Conservation (phyloP, 1,140 invertebrate species). For the Tigriopus japonicus region DNA sequence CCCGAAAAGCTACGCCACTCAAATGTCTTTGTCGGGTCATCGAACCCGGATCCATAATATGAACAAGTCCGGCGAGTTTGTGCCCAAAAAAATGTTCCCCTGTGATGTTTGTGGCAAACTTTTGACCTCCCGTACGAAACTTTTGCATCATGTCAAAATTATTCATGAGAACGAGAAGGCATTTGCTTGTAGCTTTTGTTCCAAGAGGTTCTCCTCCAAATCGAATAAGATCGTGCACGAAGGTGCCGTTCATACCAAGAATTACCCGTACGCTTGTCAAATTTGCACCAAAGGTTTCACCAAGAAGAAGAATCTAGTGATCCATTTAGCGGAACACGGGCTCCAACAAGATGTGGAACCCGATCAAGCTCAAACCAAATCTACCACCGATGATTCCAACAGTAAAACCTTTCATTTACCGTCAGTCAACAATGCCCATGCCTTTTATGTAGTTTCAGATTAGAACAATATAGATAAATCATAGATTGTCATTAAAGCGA, state of each 20-base stretch:
- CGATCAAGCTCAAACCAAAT: no score
- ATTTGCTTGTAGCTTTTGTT: not conserved
- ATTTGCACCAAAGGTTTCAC: not conserved
- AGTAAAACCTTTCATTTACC: no score
- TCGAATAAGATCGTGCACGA: not conserved
- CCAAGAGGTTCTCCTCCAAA: not conserved
- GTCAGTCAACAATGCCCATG: no score
- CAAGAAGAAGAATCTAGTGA: not conserved
- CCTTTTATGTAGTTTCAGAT: no score
- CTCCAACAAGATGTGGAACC: no score
- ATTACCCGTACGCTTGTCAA: not conserved
- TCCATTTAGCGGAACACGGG: no score
- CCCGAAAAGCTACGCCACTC: not conserved
- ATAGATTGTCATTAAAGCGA: no score
- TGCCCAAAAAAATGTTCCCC: not conserved
- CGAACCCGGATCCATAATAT: not conserved
- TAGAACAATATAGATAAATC: no score
- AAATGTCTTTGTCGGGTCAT: not conserved
- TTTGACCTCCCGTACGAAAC: not conserved
- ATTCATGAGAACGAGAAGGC: not conserved
- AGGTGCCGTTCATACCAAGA: not conserved
- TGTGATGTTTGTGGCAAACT: not conserved
- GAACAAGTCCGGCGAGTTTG: not conserved
- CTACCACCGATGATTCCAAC: no score
- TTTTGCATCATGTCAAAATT: not conserved